Evolutionary conservation across 2,888 invertebrate species (phyloP).

Genomic region (Eupeodes latifasciatus): DNA sequence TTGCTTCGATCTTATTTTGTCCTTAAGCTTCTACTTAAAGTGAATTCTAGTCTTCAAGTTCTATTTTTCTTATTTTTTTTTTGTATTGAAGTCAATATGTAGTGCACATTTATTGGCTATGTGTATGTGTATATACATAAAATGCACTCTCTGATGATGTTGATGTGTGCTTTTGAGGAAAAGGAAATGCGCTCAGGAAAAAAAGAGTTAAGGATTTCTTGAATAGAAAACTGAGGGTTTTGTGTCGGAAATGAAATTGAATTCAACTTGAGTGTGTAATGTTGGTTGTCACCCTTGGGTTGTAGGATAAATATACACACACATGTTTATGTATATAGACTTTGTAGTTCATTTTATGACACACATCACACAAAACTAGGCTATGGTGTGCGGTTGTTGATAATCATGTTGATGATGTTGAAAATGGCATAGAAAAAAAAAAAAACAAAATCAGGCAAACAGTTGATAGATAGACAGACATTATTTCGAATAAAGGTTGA

Average conservation of each 20-base stretch:
- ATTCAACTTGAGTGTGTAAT: constrained; percentile 19
- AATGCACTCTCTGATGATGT: neutral
- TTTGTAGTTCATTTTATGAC: neutral
- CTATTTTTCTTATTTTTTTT: neutral
- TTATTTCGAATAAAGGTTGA: neutral
- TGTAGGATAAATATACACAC: neutral
- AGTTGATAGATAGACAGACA: constrained; percentile 4
- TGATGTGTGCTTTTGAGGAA: constrained; percentile 16
- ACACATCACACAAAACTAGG: constrained; percentile 2
- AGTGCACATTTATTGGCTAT: constrained; percentile 52
- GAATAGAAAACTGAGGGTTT: neutral
- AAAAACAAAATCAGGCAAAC: too few species aligned
- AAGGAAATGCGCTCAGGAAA: neutral
- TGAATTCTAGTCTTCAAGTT: constrained; percentile 23
- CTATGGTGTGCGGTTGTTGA: neutral
- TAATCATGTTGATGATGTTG: neutral
- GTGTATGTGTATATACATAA: neutral
- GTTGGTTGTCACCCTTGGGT: constrained; percentile 21
- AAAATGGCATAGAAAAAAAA: neutral
- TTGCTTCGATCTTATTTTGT: neutral
- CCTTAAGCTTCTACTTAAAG: constrained; percentile 10
- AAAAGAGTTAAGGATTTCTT: constrained; percentile 3
- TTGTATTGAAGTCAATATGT: constrained; percentile 14
- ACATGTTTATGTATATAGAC: neutral
- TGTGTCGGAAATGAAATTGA: constrained; percentile 35